Evolutionary conservation across 2,113 vertebrate genomes (phyloP).

Genomic region (Cathartes aura): DNA sequence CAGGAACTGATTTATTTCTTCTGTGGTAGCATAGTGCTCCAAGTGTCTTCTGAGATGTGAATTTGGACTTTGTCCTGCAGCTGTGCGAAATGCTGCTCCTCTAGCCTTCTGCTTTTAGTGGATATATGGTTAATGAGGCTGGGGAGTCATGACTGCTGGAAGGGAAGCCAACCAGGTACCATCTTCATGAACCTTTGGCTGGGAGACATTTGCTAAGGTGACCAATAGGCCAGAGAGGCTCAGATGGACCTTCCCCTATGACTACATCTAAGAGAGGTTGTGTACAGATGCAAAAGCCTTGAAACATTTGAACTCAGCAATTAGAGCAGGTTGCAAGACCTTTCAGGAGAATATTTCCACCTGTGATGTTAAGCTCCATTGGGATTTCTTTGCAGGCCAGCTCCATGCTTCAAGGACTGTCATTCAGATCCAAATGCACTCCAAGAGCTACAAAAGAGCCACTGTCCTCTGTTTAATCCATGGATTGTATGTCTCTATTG

Average conservation of each 20-base stretch:
- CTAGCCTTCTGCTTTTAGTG: conserved; percentile 1
- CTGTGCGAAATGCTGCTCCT: conserved; percentile 16
- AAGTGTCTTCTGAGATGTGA: not conserved
- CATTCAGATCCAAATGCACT: conserved; percentile 29
- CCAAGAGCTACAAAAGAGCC: conserved; percentile 54
- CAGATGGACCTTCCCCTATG: not conserved
- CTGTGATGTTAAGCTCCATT: conserved; percentile 47
- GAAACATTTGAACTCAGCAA: conserved; percentile 23
- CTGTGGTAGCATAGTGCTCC: not conserved
- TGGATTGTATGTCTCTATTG: conserved; percentile 26
- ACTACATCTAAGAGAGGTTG: not conserved
- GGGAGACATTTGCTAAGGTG: not conserved
- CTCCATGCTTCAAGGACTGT: conserved; percentile 8
- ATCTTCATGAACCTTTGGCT: not conserved
- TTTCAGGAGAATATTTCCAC: conserved; percentile 37
- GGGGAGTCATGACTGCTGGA: not conserved
- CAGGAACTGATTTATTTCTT: not conserved
- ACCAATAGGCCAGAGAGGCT: not conserved
- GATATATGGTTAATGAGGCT: not conserved
- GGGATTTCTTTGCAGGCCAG: not conserved
- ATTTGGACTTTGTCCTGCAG: not conserved
- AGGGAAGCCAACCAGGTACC: not conserved
- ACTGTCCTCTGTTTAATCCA: conserved; percentile 45
- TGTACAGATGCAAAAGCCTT: not conserved
- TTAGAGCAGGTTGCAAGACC: conserved; percentile 44